Conservation (phyloP, 2,888 invertebrate genomes). For the Helleia helle region DNA sequence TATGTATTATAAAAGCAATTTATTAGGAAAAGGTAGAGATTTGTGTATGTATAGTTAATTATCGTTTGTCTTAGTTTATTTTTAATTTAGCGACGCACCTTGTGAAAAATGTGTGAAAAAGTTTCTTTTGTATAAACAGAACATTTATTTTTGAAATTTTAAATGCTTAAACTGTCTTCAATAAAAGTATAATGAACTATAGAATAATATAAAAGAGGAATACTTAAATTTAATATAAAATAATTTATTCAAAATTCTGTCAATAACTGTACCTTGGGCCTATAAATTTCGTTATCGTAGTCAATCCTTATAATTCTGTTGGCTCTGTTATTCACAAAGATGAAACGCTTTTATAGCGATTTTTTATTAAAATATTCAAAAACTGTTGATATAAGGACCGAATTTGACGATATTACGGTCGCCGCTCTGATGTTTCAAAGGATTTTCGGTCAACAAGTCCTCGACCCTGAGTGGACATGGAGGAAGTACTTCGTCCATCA, state of each 20-base stretch:
- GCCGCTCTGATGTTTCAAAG: conserved; percentile 32
- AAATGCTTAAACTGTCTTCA: too few relatives aligned
- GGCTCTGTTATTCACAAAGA: conserved; percentile 10
- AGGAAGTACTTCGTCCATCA: conserved; percentile 29
- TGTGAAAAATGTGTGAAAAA: too few relatives aligned
- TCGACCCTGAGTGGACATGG: conserved; percentile 45
- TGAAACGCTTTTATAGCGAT: conserved; percentile 13
- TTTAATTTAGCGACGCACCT: too few relatives aligned
- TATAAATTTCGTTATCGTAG: conserved; percentile 9
- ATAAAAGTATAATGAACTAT: too few relatives aligned
- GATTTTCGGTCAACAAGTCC: conserved; percentile 40
- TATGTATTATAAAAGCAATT: too few relatives aligned
- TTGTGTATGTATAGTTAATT: too few relatives aligned
- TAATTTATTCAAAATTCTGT: conserved; percentile 4
- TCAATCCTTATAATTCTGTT: conserved; percentile 5
- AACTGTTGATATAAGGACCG: conserved; percentile 36
- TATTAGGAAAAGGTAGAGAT: too few relatives aligned
- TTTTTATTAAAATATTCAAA: conserved; percentile 27
- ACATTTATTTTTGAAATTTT: too few relatives aligned
- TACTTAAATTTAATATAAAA: conserved; percentile 1
- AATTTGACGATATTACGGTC: conserved; percentile 34
- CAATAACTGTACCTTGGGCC: conserved; percentile 7
- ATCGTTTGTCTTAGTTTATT: too few relatives aligned
- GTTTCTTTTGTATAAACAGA: too few relatives aligned
- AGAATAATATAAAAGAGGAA: neutral